Evolutionary conservation across 2,113 vertebrate species (phyloP).

Genomic region (Apus apus): DNA sequence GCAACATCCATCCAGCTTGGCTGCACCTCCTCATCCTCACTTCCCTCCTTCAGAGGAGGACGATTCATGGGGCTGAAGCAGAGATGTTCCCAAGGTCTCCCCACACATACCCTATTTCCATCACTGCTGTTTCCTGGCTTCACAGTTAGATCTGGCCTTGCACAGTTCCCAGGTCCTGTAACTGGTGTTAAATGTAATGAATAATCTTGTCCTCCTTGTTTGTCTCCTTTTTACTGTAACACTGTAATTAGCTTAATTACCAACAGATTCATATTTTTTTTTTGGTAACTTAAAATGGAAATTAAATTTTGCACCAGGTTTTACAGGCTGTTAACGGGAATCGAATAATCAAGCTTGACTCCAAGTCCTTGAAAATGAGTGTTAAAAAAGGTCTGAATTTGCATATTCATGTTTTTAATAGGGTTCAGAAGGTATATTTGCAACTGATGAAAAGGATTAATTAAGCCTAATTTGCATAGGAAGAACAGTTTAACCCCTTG

Average conservation of each 20-base stretch:
- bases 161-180: conserved; percentile 9
- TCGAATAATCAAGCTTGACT: conserved; percentile 82
- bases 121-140: neutral
- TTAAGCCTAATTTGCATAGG: conserved; percentile 80
- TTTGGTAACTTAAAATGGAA: conserved; percentile 80
- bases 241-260: conserved; percentile 76
- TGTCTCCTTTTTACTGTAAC: conserved; percentile 65
- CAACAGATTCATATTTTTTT: conserved; percentile 64
- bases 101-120: fast-evolving
- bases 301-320: conserved; percentile 80
- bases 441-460: conserved; percentile 82
- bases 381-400: conserved; percentile 81
- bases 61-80: neutral
- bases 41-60: neutral
- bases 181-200: conserved; percentile 44
- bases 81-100: neutral
- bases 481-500: conserved; percentile 75
- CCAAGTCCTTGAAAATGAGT: conserved; percentile 81
- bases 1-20: neutral
- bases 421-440: conserved; percentile 83
- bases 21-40: neutral
- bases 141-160: neutral
- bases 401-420: conserved; percentile 86
- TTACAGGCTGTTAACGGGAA: conserved; percentile 80
- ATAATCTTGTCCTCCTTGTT: conserved; percentile 62